These are phyloP conservation scores for Hydrotaea diabolus DNA, from an alignment of 2,888 invertebrate species.

Conservation along the genomic window DNA sequence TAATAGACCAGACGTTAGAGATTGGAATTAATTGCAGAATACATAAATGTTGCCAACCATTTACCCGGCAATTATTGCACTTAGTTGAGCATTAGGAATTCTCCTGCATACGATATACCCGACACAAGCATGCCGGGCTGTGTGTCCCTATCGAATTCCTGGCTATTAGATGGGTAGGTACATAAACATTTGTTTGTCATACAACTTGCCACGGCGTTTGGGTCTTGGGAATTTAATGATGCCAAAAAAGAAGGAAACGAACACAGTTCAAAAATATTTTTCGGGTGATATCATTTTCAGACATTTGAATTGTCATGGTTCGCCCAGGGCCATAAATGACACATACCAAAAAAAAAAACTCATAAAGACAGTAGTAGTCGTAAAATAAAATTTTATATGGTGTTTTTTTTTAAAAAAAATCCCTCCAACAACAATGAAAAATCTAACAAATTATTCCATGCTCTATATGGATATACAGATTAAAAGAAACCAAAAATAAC, in stretches of 20 bases:
- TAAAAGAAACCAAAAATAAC: conserved; percentile 4
- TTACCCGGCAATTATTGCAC: conserved; percentile 30
- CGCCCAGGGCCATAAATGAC: neutral
- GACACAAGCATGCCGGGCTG: too few relatives aligned
- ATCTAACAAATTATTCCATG: conserved; percentile 19
- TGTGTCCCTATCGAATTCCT: too few relatives aligned
- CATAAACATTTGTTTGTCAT: too few relatives aligned
- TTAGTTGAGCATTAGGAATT: neutral
- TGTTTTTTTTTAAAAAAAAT: conserved; percentile 16
- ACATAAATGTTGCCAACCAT: neutral
- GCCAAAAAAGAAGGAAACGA: neutral
- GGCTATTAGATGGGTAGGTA: too few relatives aligned
- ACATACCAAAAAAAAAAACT: too few relatives aligned
- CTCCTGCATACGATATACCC: too few relatives aligned
- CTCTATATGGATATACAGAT: conserved; percentile 27
- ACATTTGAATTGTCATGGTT: neutral
- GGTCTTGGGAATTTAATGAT: neutral
- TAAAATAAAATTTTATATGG: conserved; percentile 20
- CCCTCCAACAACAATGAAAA: neutral
- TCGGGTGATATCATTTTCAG: conserved; percentile 12
- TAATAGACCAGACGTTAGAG: too few relatives aligned
- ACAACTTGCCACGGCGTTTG: neutral
- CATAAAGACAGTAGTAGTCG: conserved; percentile 26
- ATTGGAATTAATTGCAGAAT: neutral
- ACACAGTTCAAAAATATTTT: neutral